Evolutionary conservation across 2,888 invertebrate species (phyloP).

Genomic region (Heteropelma amictum): DNA sequence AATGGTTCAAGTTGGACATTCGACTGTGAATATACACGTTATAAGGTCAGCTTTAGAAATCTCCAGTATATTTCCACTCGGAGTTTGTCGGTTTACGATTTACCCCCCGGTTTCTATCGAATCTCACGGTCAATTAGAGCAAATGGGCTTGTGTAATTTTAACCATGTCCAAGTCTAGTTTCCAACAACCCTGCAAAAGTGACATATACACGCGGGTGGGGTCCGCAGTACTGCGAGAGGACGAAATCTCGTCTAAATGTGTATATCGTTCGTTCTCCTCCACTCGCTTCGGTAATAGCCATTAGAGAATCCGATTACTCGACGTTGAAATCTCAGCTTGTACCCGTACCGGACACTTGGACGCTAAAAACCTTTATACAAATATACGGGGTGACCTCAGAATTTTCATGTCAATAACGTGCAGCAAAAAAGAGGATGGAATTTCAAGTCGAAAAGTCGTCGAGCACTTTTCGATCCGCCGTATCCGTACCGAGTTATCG

Average conservation of each 20-base stretch:
- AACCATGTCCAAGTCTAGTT: conserved; percentile 22
- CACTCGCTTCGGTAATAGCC: conserved; percentile 54
- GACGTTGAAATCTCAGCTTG: conserved; percentile 31
- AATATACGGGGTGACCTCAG: too few relatives aligned
- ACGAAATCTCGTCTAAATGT: conserved; percentile 23
- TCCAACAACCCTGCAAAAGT: conserved; percentile 19
- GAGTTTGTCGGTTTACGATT: conserved; percentile 23
- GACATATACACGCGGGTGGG: conserved; percentile 10
- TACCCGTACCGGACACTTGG: conserved; percentile 43
- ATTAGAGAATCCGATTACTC: conserved; percentile 55
- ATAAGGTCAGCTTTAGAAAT: not conserved
- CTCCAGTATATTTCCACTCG: conserved; percentile 6
- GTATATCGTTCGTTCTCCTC: conserved; percentile 39
- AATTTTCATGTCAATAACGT: too few relatives aligned
- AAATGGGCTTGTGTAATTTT: conserved; percentile 39
- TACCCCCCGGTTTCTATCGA: conserved; percentile 26
- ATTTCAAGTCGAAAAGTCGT: too few relatives aligned
- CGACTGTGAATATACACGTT: too few relatives aligned
- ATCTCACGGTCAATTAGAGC: conserved; percentile 34
- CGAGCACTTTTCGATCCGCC: too few relatives aligned
- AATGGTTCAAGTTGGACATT: too few relatives aligned
- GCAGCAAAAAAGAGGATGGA: too few relatives aligned
- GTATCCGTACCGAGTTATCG: too few relatives aligned
- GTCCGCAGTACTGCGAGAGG: conserved; percentile 1
- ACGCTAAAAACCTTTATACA: conserved; percentile 26